Evolutionary conservation across 92 coral and sea anemone species (phyloP).

Genomic region (Galaxea fascicularis): DNA sequence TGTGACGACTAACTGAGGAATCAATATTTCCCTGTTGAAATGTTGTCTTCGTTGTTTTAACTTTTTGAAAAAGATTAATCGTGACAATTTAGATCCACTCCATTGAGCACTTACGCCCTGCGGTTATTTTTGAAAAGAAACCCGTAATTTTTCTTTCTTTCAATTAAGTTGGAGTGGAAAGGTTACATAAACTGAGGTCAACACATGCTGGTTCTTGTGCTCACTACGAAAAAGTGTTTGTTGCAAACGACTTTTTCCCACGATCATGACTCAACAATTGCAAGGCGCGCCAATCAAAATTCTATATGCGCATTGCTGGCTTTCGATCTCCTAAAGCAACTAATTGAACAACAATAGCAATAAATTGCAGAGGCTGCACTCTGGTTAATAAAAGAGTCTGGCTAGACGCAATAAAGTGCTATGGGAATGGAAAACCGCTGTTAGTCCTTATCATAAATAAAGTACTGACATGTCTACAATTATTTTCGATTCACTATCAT

Average conservation of each 20-base stretch:
- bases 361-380: not conserved
- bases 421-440: no score
- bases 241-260: slow-evolving; percentile 1
- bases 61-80: not conserved
- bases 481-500: not conserved
- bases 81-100: not conserved
- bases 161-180: not conserved
- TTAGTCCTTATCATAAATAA: not conserved
- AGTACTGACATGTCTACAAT: slow-evolving; percentile 2
- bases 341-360: no score
- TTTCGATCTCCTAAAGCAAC: not conserved
- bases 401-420: not conserved
- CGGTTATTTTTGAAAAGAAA: not conserved
- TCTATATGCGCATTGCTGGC: not conserved
- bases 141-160: not conserved
- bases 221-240: not conserved
- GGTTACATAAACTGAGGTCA: not conserved
- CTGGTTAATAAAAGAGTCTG: not conserved
- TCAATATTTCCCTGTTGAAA: not conserved
- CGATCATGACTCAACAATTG: not conserved
- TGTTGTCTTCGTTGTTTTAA: not conserved
- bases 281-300: not conserved
- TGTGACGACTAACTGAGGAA: not conserved
- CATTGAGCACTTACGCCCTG: not conserved
- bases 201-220: not conserved